phyloP scores from a whole-genome alignment of 2,888 invertebrate species.

The Conchocele bisecta region DNA sequence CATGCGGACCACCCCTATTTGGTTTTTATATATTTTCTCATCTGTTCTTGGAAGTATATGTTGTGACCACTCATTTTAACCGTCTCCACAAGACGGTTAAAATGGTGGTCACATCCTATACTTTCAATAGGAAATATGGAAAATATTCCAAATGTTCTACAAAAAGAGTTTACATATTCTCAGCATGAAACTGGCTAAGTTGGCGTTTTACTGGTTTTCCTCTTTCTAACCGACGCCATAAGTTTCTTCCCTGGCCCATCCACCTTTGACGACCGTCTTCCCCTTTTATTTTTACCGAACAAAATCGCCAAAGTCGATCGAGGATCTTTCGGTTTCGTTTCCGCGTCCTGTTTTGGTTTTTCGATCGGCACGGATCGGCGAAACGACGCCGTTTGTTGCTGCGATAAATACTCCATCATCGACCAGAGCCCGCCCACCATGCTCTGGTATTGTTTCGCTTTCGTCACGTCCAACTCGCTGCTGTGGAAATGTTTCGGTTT shows the following conservation, averaged over 20 bases:
- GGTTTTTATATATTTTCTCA: no score
- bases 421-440: conserved; percentile 58
- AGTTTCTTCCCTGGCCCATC: conserved; percentile 26
- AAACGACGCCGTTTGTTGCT: conserved; percentile 73
- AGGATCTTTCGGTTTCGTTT: conserved; percentile 40
- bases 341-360: conserved; percentile 44
- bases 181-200: no score
- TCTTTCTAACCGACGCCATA: no score
- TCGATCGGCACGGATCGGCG: conserved; percentile 65
- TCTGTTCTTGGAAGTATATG: no score
- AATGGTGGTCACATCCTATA: no score
- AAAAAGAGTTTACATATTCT: no score
- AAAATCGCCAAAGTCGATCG: conserved; percentile 70
- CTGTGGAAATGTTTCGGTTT: conserved; percentile 63
- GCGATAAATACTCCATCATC: conserved; percentile 68
- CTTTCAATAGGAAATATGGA: no score
- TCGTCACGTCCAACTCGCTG: conserved; percentile 65
- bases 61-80: no score
- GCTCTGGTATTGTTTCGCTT: conserved; percentile 57
- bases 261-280: conserved; percentile 37
- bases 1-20: no score
- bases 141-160: no score
- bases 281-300: conserved; percentile 64
- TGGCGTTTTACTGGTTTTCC: no score
- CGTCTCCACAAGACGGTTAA: no score